phyloP scores from a whole-genome alignment of 2,797 vertebrate genomes.

The Phalanger gymnotis region DNA sequence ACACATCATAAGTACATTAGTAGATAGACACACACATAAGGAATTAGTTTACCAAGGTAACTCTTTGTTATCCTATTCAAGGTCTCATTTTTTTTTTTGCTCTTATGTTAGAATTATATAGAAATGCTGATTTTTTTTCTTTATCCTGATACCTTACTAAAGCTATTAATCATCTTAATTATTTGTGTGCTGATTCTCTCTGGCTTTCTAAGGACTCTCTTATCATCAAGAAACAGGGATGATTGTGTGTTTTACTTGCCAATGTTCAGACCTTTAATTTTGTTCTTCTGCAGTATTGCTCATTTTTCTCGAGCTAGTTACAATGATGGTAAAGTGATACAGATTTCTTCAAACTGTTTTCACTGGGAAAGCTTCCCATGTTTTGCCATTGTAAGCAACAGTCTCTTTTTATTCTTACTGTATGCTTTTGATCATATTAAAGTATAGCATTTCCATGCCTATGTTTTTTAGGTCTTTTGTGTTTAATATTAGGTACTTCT shows the following conservation, averaged over 20 bases:
- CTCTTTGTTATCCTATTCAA: too few relatives aligned
- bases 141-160: background rate
- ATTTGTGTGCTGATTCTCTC: background rate
- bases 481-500: background rate
- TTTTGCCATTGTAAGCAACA: background rate
- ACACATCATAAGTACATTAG: background rate
- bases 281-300: background rate
- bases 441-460: background rate
- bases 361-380: background rate
- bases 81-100: background rate
- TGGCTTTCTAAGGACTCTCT: background rate
- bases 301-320: background rate
- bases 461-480: background rate
- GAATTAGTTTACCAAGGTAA: background rate
- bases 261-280: background rate
- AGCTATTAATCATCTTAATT: background rate
- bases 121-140: background rate
- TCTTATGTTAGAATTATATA: background rate
- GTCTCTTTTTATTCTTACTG: background rate
- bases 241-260: background rate
- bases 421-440: background rate
- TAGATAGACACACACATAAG: background rate
- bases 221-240: background rate
- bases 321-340: background rate
- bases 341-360: background rate